Evolutionary conservation across 2,797 vertebrate genomes (phyloP).

Genomic region (Crocodylus rhombifer): DNA sequence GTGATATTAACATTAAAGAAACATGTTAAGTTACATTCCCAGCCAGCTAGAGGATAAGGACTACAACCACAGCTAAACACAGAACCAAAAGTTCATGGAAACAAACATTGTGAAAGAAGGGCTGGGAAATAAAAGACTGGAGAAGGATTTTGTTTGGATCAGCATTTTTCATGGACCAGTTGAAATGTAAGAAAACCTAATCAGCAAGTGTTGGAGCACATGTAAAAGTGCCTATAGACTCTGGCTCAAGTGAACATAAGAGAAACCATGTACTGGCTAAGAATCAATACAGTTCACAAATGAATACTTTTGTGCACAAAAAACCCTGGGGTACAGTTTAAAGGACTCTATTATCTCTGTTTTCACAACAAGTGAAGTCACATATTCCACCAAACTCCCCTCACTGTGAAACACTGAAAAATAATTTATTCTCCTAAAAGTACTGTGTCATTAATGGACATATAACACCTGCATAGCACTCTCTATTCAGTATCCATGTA

Average conservation of each 20-base stretch:
- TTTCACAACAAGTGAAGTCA: neutral
- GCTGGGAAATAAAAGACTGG: neutral
- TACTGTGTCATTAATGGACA: neutral
- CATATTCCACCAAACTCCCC: neutral
- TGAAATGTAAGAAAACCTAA: neutral
- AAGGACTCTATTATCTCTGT: neutral
- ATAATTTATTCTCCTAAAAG: neutral
- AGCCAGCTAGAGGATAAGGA: neutral
- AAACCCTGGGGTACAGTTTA: neutral
- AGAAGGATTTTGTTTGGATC: neutral
- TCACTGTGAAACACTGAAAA: neutral
- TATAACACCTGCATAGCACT: neutral
- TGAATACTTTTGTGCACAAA: neutral
- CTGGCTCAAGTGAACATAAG: neutral
- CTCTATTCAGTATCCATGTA: neutral
- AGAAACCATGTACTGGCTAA: neutral
- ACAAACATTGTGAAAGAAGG: neutral
- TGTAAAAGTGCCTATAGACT: neutral
- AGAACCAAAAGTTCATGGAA: neutral
- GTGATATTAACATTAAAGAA: neutral
- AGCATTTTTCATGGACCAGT: neutral
- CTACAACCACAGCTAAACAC: neutral
- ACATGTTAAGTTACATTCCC: neutral
- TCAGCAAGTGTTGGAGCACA: no score
- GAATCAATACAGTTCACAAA: neutral